Evolutionary conservation across 2,113 vertebrate species (phyloP).

Genomic region (Dasyurus viverrinus): DNA sequence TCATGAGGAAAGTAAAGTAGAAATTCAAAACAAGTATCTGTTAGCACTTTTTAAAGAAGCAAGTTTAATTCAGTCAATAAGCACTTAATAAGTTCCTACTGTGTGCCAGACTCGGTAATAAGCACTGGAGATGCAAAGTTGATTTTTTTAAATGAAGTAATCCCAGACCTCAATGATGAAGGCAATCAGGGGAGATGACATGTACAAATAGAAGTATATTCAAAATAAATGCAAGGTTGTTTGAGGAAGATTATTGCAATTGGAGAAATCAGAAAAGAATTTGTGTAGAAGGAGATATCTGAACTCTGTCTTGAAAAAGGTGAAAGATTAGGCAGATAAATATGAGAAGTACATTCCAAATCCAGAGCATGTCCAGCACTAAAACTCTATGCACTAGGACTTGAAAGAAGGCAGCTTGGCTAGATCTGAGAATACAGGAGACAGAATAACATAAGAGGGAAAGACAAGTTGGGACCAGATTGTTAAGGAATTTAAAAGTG

Average conservation of each 20-base stretch:
- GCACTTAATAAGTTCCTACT: too few relatives aligned
- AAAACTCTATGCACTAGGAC: background rate
- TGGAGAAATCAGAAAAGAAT: background rate
- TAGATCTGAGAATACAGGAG: background rate
- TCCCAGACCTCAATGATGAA: too few relatives aligned
- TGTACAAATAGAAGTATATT: too few relatives aligned
- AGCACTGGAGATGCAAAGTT: too few relatives aligned
- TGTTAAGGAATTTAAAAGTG: background rate
- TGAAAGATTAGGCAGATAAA: background rate
- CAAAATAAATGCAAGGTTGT: too few relatives aligned
- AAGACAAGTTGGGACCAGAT: too few relatives aligned
- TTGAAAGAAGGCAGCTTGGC: background rate
- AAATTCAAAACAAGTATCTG: background rate
- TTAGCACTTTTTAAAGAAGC: too few relatives aligned
- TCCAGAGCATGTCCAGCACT: background rate
- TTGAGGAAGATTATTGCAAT: too few relatives aligned
- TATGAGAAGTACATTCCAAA: background rate
- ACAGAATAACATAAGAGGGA: background rate
- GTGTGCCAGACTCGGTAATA: too few relatives aligned
- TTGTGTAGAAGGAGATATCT: background rate
- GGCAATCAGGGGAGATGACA: too few relatives aligned
- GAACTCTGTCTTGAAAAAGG: background rate
- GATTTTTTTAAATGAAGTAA: too few relatives aligned
- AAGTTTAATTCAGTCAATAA: too few relatives aligned
- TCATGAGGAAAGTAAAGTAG: background rate